Conservation (phyloP, 2,797 vertebrate genomes). For the Meriones psammophilus region DNA sequence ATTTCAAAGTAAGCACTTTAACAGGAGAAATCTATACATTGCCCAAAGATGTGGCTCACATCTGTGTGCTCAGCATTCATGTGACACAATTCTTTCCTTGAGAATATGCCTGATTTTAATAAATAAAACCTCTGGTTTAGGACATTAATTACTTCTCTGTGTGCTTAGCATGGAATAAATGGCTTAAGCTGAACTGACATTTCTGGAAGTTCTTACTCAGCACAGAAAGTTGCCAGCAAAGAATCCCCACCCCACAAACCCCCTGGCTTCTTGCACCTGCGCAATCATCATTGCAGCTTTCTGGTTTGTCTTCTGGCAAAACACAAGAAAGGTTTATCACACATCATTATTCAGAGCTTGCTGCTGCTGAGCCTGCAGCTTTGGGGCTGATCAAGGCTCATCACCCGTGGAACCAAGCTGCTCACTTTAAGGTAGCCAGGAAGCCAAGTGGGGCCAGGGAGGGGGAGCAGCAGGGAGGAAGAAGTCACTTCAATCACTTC, state of each 20-base stretch:
- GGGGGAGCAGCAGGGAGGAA: background rate
- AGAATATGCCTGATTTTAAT: slow-evolving; percentile 23
- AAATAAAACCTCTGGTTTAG: background rate
- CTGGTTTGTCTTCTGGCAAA: background rate
- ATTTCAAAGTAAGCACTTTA: slow-evolving; percentile 22
- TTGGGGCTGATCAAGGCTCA: background rate
- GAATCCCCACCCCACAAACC: background rate
- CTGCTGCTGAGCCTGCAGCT: background rate
- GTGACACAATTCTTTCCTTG: slow-evolving; percentile 43
- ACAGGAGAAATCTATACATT: background rate
- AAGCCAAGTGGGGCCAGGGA: background rate
- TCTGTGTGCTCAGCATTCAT: background rate
- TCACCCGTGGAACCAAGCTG: background rate
- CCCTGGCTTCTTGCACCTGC: background rate
- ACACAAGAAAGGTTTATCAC: background rate
- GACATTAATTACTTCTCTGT: background rate
- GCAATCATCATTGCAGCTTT: background rate
- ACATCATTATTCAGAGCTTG: background rate
- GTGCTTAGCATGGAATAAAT: background rate
- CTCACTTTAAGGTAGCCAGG: background rate
- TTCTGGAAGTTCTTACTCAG: background rate
- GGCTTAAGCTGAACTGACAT: background rate
- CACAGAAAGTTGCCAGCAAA: background rate
- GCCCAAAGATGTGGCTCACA: background rate
- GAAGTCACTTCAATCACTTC: background rate